A percentile compares a stretch with the other conserved stretches of the same genome.
phyloP scores from a whole-genome alignment of 2,797 vertebrate genomes.

The Cryptoprocta ferox region DNA sequence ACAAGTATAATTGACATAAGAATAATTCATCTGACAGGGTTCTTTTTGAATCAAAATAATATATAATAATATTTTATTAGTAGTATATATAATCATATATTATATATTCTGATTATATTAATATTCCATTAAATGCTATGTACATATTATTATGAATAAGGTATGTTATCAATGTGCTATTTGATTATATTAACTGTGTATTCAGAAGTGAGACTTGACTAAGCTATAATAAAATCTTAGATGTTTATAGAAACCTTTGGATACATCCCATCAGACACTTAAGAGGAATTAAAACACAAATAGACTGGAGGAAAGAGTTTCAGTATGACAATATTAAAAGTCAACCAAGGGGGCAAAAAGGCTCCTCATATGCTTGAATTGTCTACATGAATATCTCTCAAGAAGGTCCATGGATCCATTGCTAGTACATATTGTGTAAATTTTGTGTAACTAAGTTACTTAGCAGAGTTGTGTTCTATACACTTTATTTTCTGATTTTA shows the following conservation, averaged over 20 bases:
- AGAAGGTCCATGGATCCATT: neutral
- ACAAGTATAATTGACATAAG: neutral
- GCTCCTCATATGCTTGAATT: neutral
- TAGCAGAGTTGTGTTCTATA: neutral
- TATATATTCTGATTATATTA: neutral
- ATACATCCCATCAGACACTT: neutral
- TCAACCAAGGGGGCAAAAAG: neutral
- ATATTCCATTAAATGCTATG: neutral
- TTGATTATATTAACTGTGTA: neutral
- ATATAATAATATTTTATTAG: neutral
- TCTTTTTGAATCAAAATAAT: neutral
- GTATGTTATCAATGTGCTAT: neutral
- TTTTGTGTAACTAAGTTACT: neutral
- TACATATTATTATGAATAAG: neutral
- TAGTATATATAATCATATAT: neutral
- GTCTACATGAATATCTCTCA: neutral
- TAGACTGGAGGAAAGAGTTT: neutral
- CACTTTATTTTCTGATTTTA: neutral
- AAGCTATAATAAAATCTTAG: neutral
- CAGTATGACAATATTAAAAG: neutral
- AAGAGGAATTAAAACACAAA: neutral
- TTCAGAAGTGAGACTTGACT: constrained; percentile 8
- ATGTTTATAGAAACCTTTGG: neutral
- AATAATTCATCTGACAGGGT: neutral
- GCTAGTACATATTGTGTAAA: neutral